These are phyloP conservation scores for Bradypodion ventrale DNA, from an alignment of 2,797 vertebrate species.

Conservation along the genomic window DNA sequence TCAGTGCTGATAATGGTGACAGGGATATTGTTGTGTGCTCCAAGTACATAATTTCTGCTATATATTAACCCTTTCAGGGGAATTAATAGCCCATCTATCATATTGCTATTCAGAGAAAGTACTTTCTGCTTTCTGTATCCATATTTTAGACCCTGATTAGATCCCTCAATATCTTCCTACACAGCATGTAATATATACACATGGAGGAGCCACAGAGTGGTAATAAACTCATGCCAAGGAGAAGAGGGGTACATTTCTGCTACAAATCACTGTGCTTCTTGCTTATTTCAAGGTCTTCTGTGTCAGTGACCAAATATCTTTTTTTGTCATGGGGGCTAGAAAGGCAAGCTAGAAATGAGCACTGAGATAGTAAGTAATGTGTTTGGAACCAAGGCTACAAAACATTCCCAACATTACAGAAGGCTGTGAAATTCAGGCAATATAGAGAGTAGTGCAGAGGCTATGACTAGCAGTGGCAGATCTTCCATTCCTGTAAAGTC, in stretches of 20 bases:
- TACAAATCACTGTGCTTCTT: not conserved
- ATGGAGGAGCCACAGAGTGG: not conserved
- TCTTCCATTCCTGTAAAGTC: too few relatives aligned
- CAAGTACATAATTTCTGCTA: not conserved
- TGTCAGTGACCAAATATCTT: not conserved
- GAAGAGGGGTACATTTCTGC: not conserved
- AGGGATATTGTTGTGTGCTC: not conserved
- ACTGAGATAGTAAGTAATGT: not conserved
- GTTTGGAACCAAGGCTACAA: not conserved
- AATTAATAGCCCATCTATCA: not conserved
- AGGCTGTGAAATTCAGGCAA: not conserved
- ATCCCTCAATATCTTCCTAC: not conserved
- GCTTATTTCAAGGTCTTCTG: not conserved
- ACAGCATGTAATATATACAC: not conserved
- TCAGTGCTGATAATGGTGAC: slow-evolving; percentile 27
- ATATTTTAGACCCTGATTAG: slow-evolving; percentile 5
- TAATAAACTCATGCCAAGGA: not conserved
- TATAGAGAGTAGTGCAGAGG: not conserved
- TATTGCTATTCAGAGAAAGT: not conserved
- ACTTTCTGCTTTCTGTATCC: not conserved
- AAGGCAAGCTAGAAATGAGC: too few relatives aligned
- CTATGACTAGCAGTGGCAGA: too few relatives aligned
- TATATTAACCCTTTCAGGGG: slow-evolving; percentile 3
- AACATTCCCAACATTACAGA: too few relatives aligned
- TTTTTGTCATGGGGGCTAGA: not conserved